Percentiles rank a stretch among this genome's conserved stretches.
These are phyloP conservation scores for Melipona beecheii DNA, from an alignment of 2,888 invertebrate species.

Conservation along the genomic window DNA sequence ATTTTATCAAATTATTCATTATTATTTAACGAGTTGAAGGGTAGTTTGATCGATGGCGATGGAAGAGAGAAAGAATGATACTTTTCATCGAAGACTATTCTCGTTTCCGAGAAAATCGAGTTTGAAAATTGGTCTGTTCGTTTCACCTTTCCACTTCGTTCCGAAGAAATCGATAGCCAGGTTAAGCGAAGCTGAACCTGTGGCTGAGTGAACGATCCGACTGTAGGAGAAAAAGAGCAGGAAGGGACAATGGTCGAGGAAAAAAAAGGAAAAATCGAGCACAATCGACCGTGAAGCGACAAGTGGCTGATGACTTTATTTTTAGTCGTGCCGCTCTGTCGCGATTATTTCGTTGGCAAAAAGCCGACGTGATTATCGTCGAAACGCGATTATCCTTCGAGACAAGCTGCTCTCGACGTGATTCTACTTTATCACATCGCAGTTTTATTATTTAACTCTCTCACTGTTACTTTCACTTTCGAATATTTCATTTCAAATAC, in stretches of 20 bases:
- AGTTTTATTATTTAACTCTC: too few relatives aligned
- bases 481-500: too few relatives aligned
- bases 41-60: too few relatives aligned
- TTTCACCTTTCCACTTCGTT: background rate
- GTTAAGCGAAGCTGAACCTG: conserved; percentile 25
- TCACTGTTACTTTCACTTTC: too few relatives aligned
- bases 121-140: too few relatives aligned
- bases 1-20: too few relatives aligned
- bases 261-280: conserved; percentile 4
- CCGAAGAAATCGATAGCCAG: conserved; percentile 34
- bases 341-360: conserved; percentile 36
- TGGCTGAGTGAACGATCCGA: conserved; percentile 50
- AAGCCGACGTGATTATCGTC: conserved; percentile 40
- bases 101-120: too few relatives aligned
- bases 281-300: conserved; percentile 34
- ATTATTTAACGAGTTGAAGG: too few relatives aligned
- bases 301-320: conserved; percentile 55
- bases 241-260: background rate
- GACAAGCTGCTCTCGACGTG: conserved; percentile 16
- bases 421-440: too few relatives aligned
- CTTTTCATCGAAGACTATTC: too few relatives aligned
- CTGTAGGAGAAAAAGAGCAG: background rate
- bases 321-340: conserved; percentile 24
- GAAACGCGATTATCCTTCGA: conserved; percentile 39
- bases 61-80: too few relatives aligned